Evolutionary conservation across 2,888 invertebrate species (phyloP), one percentile per base, ranked within the genome.

Genomic region (Phlogophora meticulosa): DNA sequence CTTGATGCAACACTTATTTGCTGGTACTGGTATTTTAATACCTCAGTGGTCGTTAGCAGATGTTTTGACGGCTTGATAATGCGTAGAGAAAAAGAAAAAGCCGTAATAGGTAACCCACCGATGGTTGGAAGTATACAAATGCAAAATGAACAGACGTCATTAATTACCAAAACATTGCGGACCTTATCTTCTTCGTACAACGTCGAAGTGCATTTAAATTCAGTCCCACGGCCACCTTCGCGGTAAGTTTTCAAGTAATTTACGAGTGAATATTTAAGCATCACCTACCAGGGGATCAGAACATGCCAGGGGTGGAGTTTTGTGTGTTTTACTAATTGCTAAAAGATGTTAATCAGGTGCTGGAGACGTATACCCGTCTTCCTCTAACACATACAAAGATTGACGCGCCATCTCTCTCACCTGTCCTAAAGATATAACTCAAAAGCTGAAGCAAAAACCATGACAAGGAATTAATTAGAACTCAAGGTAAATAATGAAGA

Each of bases 301-400:
- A 95, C 95, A 95, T 87, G 94, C 91, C 92, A 92, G 93, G 95
- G 96, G 96, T 94, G 96, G 96, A 96, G 96, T 96, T 96, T 96
- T 96, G 96, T 96, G 94, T 96, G 96, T 96, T 96, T 96, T 96
- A 96, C 96, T 96, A 96, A 96, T 96, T 96, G 95, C 95, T 91
- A 95, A 96, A 96, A 96, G 96, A 96, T 96, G 96, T 93, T 95
- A 96, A 96, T 96, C 95, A 94, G 94, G 90, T 93, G 87, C 87
- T 85, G 81, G 90, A 92, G 91, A 93, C 87, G 75, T 88, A 86
- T 80, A 81, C 65, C 88, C 77, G 34, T 92, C 93, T 75, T 82
- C 7, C 64, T 94, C 87, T 60, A 36, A 51, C 88, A 7, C 46
- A 43, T 10, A 20, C 17, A 17, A 48, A 55, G 40, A 48, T 22